Conservation (phyloP, 1,140 invertebrate species). For the Carcinoscorpius rotundicauda region DNA sequence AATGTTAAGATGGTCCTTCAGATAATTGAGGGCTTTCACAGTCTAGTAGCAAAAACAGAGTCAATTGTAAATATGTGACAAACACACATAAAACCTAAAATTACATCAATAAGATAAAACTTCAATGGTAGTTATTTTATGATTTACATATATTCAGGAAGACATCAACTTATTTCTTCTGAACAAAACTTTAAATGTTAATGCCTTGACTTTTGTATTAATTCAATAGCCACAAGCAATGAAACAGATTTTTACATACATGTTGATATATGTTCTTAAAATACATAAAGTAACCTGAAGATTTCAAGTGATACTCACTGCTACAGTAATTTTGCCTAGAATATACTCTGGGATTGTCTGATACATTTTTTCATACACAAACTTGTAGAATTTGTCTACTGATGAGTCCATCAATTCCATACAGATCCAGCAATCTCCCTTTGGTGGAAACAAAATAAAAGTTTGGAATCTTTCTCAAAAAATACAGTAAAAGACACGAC, state of each 20-base stretch:
- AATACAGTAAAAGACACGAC: too few species aligned
- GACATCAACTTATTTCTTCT: too few species aligned
- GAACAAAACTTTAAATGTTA: too few species aligned
- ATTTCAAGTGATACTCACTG: constrained; percentile 9
- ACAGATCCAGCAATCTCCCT: constrained; percentile 63
- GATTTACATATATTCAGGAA: too few species aligned
- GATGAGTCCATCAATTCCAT: constrained; percentile 99
- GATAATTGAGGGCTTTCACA: constrained; percentile 89
- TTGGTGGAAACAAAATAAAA: not conserved
- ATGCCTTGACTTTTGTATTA: too few species aligned
- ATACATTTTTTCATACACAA: constrained; percentile 70
- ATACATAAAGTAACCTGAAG: not conserved
- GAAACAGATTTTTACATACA: too few species aligned
- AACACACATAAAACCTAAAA: too few species aligned
- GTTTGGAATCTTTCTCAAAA: too few species aligned
- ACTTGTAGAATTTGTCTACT: constrained; percentile 98
- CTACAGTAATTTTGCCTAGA: constrained; percentile 20
- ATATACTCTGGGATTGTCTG: constrained; percentile 51
- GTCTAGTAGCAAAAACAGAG: constrained; percentile 43
- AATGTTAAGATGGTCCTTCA: constrained; percentile 87
- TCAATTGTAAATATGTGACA: not conserved
- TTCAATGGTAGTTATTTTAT: too few species aligned
- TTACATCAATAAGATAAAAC: too few species aligned
- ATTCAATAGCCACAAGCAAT: too few species aligned
- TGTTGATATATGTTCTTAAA: too few species aligned